These are phyloP conservation scores for Luscinia megarhynchos DNA, from an alignment of 2,797 vertebrate species.

Conservation along the genomic window DNA sequence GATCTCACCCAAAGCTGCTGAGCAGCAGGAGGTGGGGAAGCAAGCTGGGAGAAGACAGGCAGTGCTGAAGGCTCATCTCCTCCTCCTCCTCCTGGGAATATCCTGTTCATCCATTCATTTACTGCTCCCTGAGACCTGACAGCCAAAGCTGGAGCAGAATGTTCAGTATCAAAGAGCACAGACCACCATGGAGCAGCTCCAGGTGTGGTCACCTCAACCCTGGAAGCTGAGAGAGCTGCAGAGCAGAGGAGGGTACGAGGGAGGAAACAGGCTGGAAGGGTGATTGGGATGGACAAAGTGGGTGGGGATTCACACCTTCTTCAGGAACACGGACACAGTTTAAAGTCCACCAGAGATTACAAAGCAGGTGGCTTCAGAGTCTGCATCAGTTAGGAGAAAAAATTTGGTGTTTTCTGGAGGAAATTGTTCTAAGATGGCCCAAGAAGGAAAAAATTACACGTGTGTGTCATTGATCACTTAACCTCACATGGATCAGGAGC, in stretches of 20 bases:
- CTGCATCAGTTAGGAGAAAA: background rate
- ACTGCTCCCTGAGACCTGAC: background rate
- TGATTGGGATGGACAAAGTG: background rate
- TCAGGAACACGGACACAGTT: background rate
- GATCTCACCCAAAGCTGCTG: background rate
- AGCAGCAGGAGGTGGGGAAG: background rate
- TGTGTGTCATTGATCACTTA: background rate
- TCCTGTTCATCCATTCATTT: background rate
- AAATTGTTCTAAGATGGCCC: background rate
- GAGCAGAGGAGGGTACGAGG: background rate
- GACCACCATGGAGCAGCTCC: background rate
- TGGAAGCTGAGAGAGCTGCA: fast-evolving
- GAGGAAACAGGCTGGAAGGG: background rate
- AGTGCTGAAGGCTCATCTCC: background rate
- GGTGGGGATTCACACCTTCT: background rate
- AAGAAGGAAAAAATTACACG: background rate
- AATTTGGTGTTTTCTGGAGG: background rate
- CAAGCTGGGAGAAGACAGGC: background rate
- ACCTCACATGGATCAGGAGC: background rate
- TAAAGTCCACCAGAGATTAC: background rate
- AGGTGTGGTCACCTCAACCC: background rate
- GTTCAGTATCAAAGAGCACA: background rate
- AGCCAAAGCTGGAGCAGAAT: background rate
- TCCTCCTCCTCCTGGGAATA: background rate
- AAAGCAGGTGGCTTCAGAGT: background rate